These are phyloP conservation scores for Lamprologus callipterus DNA, from an alignment of 2,113 vertebrate species.

Conservation along the genomic window DNA sequence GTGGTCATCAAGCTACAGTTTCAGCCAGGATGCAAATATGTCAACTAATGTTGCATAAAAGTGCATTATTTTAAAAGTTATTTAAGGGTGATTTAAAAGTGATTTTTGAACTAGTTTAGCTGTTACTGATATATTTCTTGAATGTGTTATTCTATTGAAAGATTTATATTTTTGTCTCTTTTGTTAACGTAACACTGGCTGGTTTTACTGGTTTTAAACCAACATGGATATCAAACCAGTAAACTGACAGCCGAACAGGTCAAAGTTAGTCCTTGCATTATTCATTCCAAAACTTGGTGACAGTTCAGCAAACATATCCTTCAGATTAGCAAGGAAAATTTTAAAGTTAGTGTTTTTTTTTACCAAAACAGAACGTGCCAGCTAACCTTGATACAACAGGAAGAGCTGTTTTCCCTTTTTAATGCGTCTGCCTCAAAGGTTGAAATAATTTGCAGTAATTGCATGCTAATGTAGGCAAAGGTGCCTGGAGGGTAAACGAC, in stretches of 20 bases:
- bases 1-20: background rate
- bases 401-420: background rate
- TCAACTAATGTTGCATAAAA: background rate
- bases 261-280: background rate
- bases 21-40: background rate
- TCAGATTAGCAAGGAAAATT: background rate
- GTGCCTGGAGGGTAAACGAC: constrained; percentile 46
- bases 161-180: background rate
- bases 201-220: background rate
- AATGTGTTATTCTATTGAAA: background rate
- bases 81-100: background rate
- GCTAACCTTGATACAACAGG: background rate
- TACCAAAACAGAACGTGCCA: background rate
- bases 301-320: background rate
- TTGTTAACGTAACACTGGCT: background rate
- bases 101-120: background rate
- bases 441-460: constrained; percentile 13
- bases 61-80: background rate
- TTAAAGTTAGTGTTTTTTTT: background rate
- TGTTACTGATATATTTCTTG: background rate
- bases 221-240: background rate
- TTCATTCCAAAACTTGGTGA: background rate
- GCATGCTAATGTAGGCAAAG: constrained; percentile 44
- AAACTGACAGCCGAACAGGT: background rate
- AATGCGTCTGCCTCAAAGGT: background rate